Percentiles rank a stretch among this genome's conserved stretches.
These are phyloP conservation scores for Pantherophis guttatus DNA, from an alignment of 2,113 vertebrate genomes.

Conservation along the genomic window DNA sequence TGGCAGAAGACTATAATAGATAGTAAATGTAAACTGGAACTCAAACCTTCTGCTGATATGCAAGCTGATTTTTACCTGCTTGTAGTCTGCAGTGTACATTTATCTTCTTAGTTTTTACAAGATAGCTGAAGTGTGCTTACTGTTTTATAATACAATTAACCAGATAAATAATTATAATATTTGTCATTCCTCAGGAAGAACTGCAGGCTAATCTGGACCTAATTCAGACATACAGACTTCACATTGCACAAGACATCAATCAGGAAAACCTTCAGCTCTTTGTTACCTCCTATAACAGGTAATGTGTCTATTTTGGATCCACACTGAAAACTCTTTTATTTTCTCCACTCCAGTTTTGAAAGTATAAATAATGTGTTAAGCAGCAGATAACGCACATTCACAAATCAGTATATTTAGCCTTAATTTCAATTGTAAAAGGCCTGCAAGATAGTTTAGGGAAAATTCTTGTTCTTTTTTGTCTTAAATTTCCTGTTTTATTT, in stretches of 20 bases:
- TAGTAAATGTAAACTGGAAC: background rate
- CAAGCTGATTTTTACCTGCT: background rate
- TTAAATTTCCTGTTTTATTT: background rate
- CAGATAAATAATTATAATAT: background rate
- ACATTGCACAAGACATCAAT: conserved; percentile 92
- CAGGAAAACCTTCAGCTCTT: conserved; percentile 92
- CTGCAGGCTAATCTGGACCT: conserved; percentile 88
- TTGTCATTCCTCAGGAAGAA: conserved; percentile 77
- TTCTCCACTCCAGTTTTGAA: background rate
- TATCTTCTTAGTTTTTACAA: background rate
- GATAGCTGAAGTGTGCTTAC: background rate
- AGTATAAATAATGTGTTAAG: background rate
- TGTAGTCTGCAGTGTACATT: background rate
- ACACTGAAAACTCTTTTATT: background rate
- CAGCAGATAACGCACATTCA: background rate
- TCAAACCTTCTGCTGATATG: background rate
- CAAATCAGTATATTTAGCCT: background rate
- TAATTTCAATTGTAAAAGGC: background rate
- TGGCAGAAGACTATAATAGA: background rate
- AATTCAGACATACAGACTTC: conserved; percentile 90
- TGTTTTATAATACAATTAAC: background rate
- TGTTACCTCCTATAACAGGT: conserved; percentile 89
- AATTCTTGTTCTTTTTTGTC: background rate
- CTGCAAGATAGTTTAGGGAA: background rate
- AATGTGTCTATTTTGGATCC: conserved; percentile 41